Evolutionary conservation across 2,888 invertebrate genomes (phyloP).

Genomic region (Drosophila kanekoi): DNA sequence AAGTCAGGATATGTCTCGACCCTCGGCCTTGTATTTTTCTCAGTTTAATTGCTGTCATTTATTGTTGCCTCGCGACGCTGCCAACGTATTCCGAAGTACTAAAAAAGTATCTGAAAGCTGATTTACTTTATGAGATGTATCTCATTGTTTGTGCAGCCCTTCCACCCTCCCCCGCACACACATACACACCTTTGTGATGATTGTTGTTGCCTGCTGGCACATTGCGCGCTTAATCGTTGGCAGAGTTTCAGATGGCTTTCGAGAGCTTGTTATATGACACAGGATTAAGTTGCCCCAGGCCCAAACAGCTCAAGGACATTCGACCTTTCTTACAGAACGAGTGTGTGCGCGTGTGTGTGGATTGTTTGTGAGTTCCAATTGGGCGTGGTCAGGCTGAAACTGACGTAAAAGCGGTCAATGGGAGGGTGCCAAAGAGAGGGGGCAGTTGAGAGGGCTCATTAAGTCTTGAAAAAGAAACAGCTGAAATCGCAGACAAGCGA

Average conservation of each 20-base stretch:
- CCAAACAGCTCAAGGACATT: slow-evolving; percentile 66
- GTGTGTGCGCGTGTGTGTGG: slow-evolving; percentile 7
- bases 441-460: background rate
- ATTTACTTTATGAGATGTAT: slow-evolving; percentile 32
- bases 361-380: slow-evolving; percentile 36
- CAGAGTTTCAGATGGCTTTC: slow-evolving; percentile 46
- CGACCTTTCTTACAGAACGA: slow-evolving; percentile 10
- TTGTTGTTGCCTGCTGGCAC: slow-evolving; percentile 27
- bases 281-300: slow-evolving; percentile 60
- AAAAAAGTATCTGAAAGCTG: slow-evolving; percentile 34
- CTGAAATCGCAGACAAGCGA: slow-evolving; percentile 16
- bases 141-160: slow-evolving; percentile 1
- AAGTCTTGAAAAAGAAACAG: background rate
- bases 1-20: background rate
- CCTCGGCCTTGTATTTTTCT: background rate
- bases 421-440: background rate
- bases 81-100: slow-evolving; percentile 2
- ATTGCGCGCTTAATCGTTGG: slow-evolving; percentile 33
- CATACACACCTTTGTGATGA: background rate
- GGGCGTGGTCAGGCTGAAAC: slow-evolving; percentile 48
- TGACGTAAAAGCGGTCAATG: slow-evolving; percentile 14
- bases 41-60: slow-evolving; percentile 18
- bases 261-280: slow-evolving; percentile 36
- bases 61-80: slow-evolving; percentile 10
- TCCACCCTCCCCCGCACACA: background rate